These are phyloP conservation scores for Amiota minor DNA, from an alignment of 2,888 invertebrate genomes.

Conservation along the genomic window DNA sequence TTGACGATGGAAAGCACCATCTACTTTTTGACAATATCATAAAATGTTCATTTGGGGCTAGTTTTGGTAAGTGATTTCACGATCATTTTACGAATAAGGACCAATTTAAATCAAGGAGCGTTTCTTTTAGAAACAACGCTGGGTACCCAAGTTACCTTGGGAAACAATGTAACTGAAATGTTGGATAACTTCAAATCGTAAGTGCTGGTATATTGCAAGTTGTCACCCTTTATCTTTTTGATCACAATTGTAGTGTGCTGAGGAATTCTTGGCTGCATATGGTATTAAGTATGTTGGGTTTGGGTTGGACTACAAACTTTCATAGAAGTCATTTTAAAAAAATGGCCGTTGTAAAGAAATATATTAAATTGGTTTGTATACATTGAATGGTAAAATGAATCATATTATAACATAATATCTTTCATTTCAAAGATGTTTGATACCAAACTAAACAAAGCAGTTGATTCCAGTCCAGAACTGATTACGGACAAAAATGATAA, in stretches of 20 bases:
- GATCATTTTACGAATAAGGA: neutral
- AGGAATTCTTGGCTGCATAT: too few species aligned
- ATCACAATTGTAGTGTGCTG: too few species aligned
- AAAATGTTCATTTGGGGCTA: neutral
- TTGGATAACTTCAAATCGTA: neutral
- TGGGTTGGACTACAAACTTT: too few species aligned
- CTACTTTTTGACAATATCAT: neutral
- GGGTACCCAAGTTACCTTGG: neutral
- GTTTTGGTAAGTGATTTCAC: slow-evolving; percentile 6
- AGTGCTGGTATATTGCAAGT: neutral
- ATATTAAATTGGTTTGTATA: neutral
- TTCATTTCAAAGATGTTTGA: neutral
- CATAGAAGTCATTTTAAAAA: too few species aligned
- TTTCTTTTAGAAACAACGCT: slow-evolving; percentile 17
- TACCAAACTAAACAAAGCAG: neutral
- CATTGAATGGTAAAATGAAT: too few species aligned
- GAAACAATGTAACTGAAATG: neutral
- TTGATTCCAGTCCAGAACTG: neutral
- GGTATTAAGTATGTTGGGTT: too few species aligned
- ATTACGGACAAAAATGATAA: neutral
- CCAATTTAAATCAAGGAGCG: neutral
- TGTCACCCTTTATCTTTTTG: too few species aligned
- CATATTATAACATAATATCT: too few species aligned
- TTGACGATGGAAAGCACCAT: slow-evolving; percentile 11
- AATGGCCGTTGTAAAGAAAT: neutral